Conservation (phyloP, 2,888 invertebrate species). For the Brenthis hecate region DNA sequence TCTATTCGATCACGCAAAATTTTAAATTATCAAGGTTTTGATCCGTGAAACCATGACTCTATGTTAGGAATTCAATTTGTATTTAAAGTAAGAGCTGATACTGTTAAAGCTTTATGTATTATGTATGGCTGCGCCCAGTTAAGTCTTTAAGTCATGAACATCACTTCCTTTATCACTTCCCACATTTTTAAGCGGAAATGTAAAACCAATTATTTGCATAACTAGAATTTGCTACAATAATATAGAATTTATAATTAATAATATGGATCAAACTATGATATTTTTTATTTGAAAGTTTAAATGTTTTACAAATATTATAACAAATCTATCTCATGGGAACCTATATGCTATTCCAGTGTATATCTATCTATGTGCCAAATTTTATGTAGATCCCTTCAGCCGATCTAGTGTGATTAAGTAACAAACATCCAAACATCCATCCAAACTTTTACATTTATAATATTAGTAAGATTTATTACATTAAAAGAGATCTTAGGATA, state of each 20-base stretch:
- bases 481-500: too few species aligned
- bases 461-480: too few species aligned
- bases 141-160: constrained; percentile 39
- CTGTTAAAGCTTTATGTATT: constrained; percentile 39
- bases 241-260: neutral
- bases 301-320: too few species aligned
- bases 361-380: too few species aligned
- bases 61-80: constrained; percentile 37
- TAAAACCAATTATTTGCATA: constrained; percentile 18
- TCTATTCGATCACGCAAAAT: neutral
- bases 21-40: constrained; percentile 22
- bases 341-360: too few species aligned
- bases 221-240: neutral
- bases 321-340: too few species aligned
- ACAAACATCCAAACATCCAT: too few species aligned
- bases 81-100: constrained; percentile 37
- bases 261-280: too few species aligned
- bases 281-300: too few species aligned
- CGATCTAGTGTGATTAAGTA: too few species aligned
- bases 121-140: constrained; percentile 37
- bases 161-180: constrained; percentile 37
- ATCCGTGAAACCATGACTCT: constrained; percentile 30
- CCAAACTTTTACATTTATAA: too few species aligned
- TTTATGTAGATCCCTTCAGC: too few species aligned
- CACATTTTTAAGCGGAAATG: constrained; percentile 35